Evolutionary conservation across 92 coral and sea anemone species (phyloP).

Genomic region (Isaurus tuberculatus): DNA sequence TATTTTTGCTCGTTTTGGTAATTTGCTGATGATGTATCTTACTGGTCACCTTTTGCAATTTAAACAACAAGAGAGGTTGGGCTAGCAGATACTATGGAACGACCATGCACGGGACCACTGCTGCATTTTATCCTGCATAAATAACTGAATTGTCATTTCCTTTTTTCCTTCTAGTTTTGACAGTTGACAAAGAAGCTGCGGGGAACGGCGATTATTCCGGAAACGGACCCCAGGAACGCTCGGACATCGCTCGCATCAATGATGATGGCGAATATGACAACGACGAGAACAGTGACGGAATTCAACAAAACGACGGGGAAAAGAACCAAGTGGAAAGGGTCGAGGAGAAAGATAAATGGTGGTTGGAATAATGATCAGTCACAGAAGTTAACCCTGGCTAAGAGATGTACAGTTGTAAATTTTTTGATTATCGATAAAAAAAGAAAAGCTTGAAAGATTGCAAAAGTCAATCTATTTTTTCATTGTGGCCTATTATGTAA

Average conservation of each 20-base stretch:
- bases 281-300: neutral
- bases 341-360: conserved; percentile 9
- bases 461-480: too few species aligned
- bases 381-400: neutral
- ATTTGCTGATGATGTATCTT: too few species aligned
- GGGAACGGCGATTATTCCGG: conserved; percentile 19
- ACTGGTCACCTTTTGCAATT: too few species aligned
- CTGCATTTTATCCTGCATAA: too few species aligned
- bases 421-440: neutral
- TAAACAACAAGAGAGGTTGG: too few species aligned
- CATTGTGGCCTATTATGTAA: too few species aligned
- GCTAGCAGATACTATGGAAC: too few species aligned
- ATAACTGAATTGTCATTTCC: too few species aligned
- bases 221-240: conserved; percentile 23
- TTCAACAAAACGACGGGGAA: neutral
- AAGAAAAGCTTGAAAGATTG: neutral
- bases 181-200: neutral
- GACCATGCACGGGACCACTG: too few species aligned
- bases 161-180: conserved; percentile 3
- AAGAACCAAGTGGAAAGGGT: neutral
- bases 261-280: conserved; percentile 10
- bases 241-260: neutral
- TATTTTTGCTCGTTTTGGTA: too few species aligned
- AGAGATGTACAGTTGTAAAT: neutral
- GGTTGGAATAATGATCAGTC: neutral